Conservation (phyloP, 2,888 invertebrate species). For the Cryptocephalus moraei region DNA sequence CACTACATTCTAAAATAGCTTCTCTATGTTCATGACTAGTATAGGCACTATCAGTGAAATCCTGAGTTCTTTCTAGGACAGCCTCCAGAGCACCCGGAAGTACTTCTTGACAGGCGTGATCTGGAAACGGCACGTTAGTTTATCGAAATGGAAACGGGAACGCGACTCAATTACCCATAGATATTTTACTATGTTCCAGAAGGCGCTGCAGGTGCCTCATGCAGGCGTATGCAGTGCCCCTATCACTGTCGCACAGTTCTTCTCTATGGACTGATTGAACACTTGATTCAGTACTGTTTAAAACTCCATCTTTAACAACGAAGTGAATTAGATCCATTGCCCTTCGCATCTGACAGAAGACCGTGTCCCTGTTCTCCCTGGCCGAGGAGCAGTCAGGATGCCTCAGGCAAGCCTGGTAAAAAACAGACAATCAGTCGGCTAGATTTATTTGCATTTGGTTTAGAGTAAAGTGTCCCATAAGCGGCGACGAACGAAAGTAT, state of each 20-base stretch:
- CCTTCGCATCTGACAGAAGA: constrained; percentile 94
- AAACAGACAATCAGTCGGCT: not conserved
- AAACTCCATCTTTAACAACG: constrained; percentile 92
- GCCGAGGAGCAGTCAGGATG: constrained; percentile 92
- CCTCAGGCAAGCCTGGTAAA: constrained; percentile 69
- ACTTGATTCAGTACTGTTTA: constrained; percentile 39
- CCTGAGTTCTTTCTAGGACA: constrained; percentile 89
- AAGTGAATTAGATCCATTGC: constrained; percentile 97
- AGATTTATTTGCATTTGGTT: not conserved
- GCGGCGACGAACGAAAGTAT: no score
- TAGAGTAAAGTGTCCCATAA: not conserved
- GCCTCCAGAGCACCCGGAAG: constrained; percentile 80
- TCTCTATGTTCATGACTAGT: constrained; percentile 95
- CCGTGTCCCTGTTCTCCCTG: constrained; percentile 91
- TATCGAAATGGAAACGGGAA: not conserved
- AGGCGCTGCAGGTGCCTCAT: constrained; percentile 77
- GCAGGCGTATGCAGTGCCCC: constrained; percentile 69
- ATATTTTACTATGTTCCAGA: constrained; percentile 77
- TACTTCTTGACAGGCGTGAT: constrained; percentile 55
- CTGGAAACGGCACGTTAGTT: constrained; percentile 19
- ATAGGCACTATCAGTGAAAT: constrained; percentile 99
- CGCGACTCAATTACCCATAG: constrained; percentile 35
- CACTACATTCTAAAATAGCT: constrained; percentile 78
- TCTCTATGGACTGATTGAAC: constrained; percentile 39
- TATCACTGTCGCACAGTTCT: constrained; percentile 49